Percentiles rank a stretch among this genome's conserved stretches.
Conservation (phyloP, 2,888 invertebrate genomes). For the Fissipunctia ypsillon region DNA sequence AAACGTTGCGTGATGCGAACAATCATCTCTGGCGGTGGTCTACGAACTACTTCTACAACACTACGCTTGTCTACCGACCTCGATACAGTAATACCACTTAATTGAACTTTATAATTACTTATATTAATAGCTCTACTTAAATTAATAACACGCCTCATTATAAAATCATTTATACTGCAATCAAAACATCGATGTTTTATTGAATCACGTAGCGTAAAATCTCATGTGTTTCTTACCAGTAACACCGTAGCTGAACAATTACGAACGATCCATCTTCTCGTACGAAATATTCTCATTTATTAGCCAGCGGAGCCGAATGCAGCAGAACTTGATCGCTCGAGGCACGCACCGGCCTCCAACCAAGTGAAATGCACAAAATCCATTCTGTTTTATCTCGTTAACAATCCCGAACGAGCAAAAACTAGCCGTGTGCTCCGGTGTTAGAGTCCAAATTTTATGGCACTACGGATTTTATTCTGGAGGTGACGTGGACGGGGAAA, state of each 20-base stretch:
- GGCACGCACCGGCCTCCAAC: slow-evolving; percentile 78
- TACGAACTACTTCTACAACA: slow-evolving; percentile 18
- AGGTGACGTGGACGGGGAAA: slow-evolving; percentile 78
- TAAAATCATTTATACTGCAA: slow-evolving; percentile 29
- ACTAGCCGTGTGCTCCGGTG: slow-evolving; percentile 56
- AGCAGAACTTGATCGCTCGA: slow-evolving; percentile 68
- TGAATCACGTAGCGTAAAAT: slow-evolving; percentile 57
- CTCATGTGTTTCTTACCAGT: slow-evolving; percentile 46
- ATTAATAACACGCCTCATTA: slow-evolving; percentile 43
- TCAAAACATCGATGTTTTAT: slow-evolving; percentile 54
- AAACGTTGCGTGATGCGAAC: slow-evolving; percentile 51
- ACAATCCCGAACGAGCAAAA: slow-evolving; percentile 63
- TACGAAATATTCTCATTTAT: slow-evolving; percentile 69
- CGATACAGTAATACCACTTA: slow-evolving; percentile 28
- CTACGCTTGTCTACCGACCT: slow-evolving; percentile 13
- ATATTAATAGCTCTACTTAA: slow-evolving; percentile 47
- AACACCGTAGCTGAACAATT: slow-evolving; percentile 60
- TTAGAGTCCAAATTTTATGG: slow-evolving; percentile 69
- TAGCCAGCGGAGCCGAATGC: slow-evolving; percentile 67
- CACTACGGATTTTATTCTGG: slow-evolving; percentile 74
- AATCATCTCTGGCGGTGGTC: slow-evolving; percentile 58
- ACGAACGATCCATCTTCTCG: slow-evolving; percentile 61
- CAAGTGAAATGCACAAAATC: slow-evolving; percentile 89
- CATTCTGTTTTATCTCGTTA: slow-evolving; percentile 88
- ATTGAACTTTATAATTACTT: slow-evolving; percentile 52